Base-by-base conservation (phyloP, 1,140 invertebrate genomes). In the Penaeus japonicus region DNA sequence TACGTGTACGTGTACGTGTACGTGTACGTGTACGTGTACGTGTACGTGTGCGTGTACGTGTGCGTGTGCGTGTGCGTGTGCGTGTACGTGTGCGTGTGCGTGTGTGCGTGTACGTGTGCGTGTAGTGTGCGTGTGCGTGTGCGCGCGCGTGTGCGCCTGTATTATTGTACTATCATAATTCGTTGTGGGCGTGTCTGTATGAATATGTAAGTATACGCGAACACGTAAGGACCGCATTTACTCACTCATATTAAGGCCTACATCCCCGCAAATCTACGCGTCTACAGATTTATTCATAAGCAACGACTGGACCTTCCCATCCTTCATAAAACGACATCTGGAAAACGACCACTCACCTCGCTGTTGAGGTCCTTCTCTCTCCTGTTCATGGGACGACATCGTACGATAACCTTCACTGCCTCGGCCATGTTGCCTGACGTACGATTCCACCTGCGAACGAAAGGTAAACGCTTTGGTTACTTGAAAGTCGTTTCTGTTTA, bases 301-400 rank as follows among this genome's bases (percentile, higher is more conserved):
- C 35, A 39, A 7, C 35, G 12, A 15, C 10, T 22, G 30, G 70
- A 24, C 18, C 70, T 30, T 10, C 30, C 18, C 30, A 30, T 22
- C 18, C 30, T 12, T 75, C 10, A 18, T 30, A 12, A 15, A 12
- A 12, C 18, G 32, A 39, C 4, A 80, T 4, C 4, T 5, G 47
- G 7, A 80, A 39, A 32, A 62, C 5, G 57, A 54, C 85, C 70
- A 78, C 85, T 92, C 93, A 96, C 96, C 92, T 96, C 94, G 92
- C 96, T 96, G 85, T 96, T 95, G 24, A 96, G 92, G 75, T 94
- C 94, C 84, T 94, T 94, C 93, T 97, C 96, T 90, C 95, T 93
- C 80, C 93, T 92, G 93, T 97, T 97, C 94, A 98, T 96, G 24
- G 97, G 97, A 55, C 97, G 95, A 94, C 97, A 98, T 93, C 97